These are phyloP conservation scores for Pseudotriccus pelzelni DNA, from an alignment of 2,797 vertebrate species.

Conservation along the genomic window DNA sequence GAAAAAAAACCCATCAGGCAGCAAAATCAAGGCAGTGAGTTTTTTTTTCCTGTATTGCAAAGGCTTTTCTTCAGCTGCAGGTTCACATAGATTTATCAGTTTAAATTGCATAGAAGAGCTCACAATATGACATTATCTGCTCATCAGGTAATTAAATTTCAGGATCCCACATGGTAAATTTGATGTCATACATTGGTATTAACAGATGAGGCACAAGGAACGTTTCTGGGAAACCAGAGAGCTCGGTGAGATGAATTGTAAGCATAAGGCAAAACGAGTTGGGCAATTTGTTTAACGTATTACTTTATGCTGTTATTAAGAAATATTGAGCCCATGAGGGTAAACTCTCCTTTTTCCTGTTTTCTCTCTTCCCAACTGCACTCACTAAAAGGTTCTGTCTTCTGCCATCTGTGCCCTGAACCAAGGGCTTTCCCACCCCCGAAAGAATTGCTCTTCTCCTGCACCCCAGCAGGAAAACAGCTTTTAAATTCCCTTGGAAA, in stretches of 20 bases:
- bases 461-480: neutral
- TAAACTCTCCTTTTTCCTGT: neutral
- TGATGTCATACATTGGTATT: accelerated
- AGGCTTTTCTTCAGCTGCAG: neutral
- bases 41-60: neutral
- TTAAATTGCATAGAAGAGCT: neutral
- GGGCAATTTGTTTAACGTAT: neutral
- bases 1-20: neutral
- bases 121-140: neutral
- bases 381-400: neutral
- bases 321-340: neutral
- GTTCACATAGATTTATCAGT: neutral
- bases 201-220: neutral
- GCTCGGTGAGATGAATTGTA: neutral
- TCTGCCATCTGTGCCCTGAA: neutral
- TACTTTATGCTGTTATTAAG: neutral
- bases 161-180: neutral
- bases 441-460: neutral
- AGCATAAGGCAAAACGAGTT: neutral
- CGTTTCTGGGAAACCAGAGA: neutral
- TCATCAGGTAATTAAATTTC: neutral
- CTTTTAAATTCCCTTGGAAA: neutral
- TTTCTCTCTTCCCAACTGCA: neutral
- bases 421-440: neutral
- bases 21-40: neutral